These are phyloP conservation scores for Heliothis subflexa DNA, from an alignment of 1,140 invertebrate species.

Conservation along the genomic window DNA sequence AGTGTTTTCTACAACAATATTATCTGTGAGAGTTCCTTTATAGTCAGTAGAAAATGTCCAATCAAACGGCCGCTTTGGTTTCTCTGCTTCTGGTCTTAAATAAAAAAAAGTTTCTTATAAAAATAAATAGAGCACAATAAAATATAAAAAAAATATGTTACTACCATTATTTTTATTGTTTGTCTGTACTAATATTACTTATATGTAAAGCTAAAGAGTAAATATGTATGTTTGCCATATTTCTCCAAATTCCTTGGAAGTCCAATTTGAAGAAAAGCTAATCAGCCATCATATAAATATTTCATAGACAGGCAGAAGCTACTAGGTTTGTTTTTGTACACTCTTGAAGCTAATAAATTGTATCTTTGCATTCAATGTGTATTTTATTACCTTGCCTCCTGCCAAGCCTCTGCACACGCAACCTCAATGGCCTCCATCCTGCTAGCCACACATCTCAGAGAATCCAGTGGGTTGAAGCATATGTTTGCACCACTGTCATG, in stretches of 20 bases:
- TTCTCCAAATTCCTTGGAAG: no score
- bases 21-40: constrained; percentile 92
- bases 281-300: no score
- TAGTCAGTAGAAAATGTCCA: constrained; percentile 99
- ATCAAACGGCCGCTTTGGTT: constrained; percentile 96
- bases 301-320: no score
- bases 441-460: constrained; percentile 93
- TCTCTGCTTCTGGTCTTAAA: constrained; percentile 88
- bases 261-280: no score
- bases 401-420: constrained; percentile 96
- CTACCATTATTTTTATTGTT: no score
- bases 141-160: no score
- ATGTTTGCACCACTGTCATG: constrained; percentile 91
- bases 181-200: no score
- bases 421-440: constrained; percentile 93
- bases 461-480: constrained; percentile 96
- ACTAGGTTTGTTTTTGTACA: no score
- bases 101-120: constrained; percentile 29
- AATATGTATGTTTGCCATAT: no score
- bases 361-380: neutral
- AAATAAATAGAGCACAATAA: neutral
- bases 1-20: constrained; percentile 88
- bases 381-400: constrained; percentile 90
- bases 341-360: no score
- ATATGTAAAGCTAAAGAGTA: no score